These are phyloP conservation scores for Drymonia ruficornis DNA, from an alignment of 2,888 invertebrate genomes.

Conservation along the genomic window DNA sequence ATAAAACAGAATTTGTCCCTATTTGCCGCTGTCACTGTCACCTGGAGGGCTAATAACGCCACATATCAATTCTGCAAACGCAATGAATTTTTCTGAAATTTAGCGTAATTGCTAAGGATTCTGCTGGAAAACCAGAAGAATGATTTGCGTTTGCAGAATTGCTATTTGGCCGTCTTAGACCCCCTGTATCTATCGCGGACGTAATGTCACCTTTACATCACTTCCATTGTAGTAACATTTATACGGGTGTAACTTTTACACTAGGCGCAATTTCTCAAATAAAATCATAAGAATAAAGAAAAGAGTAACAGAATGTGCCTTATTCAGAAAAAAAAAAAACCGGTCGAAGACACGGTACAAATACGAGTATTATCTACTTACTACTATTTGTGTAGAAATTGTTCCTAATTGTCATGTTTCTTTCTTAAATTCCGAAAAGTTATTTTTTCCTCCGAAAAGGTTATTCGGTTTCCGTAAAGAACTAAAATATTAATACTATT, in stretches of 20 bases:
- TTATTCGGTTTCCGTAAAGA: background rate
- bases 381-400: constrained; percentile 36
- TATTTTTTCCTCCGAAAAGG: background rate
- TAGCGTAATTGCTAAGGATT: no score
- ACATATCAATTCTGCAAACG: no score
- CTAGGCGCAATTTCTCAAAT: constrained; percentile 16
- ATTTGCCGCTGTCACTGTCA: no score
- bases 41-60: no score
- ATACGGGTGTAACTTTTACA: background rate
- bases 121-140: no score
- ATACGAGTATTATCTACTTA: constrained; percentile 51
- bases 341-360: constrained; percentile 57
- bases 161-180: background rate
- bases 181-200: background rate
- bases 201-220: background rate
- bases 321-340: constrained; percentile 38
- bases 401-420: constrained; percentile 30
- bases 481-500: constrained; percentile 6
- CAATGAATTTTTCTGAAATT: no score
- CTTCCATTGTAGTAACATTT: background rate
- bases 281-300: constrained; percentile 26
- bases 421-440: background rate
- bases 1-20: background rate
- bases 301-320: constrained; percentile 32
- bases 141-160: no score